Evolutionary conservation across 2,888 invertebrate species (phyloP).

Genomic region (Fragum sueziense): DNA sequence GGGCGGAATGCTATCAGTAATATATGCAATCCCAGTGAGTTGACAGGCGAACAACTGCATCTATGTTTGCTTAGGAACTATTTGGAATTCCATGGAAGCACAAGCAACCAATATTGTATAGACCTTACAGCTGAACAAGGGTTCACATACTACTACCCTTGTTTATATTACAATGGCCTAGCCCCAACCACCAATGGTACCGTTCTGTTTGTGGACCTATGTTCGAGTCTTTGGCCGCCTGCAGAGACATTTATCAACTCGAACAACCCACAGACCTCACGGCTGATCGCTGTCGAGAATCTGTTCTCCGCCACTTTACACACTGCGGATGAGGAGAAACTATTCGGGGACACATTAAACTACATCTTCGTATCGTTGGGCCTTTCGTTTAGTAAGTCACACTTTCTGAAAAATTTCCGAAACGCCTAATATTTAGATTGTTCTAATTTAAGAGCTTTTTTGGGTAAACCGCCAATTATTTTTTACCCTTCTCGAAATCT

Average conservation of each 20-base stretch:
- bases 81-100: not conserved
- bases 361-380: conserved; percentile 4
- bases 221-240: conserved; percentile 7
- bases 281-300: not conserved
- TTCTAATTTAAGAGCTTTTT: too few relatives aligned
- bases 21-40: not conserved
- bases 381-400: conserved; percentile 2
- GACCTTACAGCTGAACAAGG: not conserved
- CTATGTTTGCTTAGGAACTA: not conserved
- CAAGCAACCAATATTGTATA: not conserved
- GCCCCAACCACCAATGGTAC: not conserved
- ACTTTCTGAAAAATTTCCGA: too few relatives aligned
- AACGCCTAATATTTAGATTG: too few relatives aligned
- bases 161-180: not conserved
- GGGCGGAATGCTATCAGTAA: not conserved
- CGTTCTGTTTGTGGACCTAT: not conserved
- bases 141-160: conserved; percentile 1
- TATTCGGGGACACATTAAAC: conserved; percentile 4
- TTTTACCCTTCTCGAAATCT: too few relatives aligned
- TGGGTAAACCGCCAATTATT: too few relatives aligned
- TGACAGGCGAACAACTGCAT: not conserved
- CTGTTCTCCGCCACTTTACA: not conserved
- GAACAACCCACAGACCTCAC: not conserved
- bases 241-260: not conserved
- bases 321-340: not conserved